Conservation (phyloP, 2,113 vertebrate species). For the Entosphenus tridentatus region DNA sequence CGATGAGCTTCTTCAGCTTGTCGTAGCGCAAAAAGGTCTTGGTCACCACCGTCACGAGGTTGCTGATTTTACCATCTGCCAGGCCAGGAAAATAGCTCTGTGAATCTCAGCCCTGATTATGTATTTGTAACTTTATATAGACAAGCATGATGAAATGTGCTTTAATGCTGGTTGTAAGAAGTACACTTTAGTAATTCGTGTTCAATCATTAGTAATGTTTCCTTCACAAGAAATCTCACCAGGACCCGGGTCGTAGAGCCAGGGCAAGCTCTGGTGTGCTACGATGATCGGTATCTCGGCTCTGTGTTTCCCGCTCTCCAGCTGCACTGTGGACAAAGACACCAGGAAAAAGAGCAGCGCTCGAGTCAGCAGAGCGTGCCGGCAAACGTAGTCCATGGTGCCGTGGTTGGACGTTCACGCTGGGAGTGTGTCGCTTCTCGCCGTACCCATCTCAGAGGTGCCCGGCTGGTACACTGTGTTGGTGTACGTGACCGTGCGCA, state of each 20-base stretch:
- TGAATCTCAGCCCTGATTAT: too few relatives aligned
- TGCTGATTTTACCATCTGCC: conserved; percentile 18
- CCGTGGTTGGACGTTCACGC: neutral
- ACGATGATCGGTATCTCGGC: conserved; percentile 24
- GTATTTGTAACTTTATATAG: too few relatives aligned
- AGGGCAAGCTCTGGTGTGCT: conserved; percentile 6
- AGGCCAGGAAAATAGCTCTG: conserved; percentile 3
- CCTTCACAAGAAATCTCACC: conserved; percentile 19
- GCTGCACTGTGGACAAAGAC: conserved; percentile 12
- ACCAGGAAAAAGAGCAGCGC: too few relatives aligned
- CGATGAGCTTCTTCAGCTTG: conserved; percentile 18
- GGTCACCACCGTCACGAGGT: conserved; percentile 25
- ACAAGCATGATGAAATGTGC: too few relatives aligned
- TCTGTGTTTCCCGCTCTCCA: neutral
- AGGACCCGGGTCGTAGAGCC: conserved; percentile 19
- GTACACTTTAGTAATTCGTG: too few relatives aligned
- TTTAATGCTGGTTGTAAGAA: too few relatives aligned
- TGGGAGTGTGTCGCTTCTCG: conserved; percentile 1
- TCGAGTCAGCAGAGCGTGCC: too few relatives aligned
- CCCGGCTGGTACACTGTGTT: conserved; percentile 20
- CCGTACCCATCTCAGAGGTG: conserved; percentile 21
- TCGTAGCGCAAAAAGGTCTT: conserved; percentile 30
- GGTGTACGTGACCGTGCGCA: conserved; percentile 22
- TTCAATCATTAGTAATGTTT: too few relatives aligned
- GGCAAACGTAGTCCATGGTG: conserved; percentile 15